Evolutionary conservation across 2,888 invertebrate genomes (phyloP).

Genomic region (Periphyllus acericola): DNA sequence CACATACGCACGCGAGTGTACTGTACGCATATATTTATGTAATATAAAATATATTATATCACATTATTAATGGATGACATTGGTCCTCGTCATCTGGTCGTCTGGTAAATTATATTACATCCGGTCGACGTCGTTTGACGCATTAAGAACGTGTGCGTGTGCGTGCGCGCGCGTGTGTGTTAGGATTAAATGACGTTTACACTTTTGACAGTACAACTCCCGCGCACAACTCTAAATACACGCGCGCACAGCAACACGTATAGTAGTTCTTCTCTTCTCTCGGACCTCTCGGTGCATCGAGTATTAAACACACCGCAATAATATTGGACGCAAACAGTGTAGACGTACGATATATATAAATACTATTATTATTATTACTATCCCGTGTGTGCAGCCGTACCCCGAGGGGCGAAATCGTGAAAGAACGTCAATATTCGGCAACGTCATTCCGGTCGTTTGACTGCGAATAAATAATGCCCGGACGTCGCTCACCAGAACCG

Average conservation of each 20-base stretch:
- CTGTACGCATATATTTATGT: no score
- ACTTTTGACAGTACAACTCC: conserved; percentile 43
- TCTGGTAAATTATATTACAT: conserved; percentile 53
- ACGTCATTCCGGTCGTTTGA: conserved; percentile 54
- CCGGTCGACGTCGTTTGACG: conserved; percentile 36
- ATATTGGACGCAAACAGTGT: not conserved
- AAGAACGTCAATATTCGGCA: conserved; percentile 17
- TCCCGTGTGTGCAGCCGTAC: not conserved
- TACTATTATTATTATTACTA: no score
- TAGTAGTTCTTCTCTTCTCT: not conserved
- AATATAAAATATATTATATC: not conserved
- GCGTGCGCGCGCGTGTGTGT: not conserved
- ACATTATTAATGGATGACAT: not conserved
- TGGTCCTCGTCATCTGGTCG: not conserved
- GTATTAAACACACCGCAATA: not conserved
- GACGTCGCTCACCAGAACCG: not conserved
- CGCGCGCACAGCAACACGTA: no score
- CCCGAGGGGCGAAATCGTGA: conserved; percentile 19
- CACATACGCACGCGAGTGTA: not conserved
- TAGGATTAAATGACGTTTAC: conserved; percentile 55
- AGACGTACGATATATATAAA: not conserved
- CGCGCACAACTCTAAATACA: not conserved
- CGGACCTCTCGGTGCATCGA: not conserved
- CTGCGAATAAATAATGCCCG: conserved; percentile 36
- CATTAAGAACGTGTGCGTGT: conserved; percentile 9